Evolutionary conservation across 1,140 invertebrate species (phyloP).

Genomic region (Calycopis cecrops): DNA sequence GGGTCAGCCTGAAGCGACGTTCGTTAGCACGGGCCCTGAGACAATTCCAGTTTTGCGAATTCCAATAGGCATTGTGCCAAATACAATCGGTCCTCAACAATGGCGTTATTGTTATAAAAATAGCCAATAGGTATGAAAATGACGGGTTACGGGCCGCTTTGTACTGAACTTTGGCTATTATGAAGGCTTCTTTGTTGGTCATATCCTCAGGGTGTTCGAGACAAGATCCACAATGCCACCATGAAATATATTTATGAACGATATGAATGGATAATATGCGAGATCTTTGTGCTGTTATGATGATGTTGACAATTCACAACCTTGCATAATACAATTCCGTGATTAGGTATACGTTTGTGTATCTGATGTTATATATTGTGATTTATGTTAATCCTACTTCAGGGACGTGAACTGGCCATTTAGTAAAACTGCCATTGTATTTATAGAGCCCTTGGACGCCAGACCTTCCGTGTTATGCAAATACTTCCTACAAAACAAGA

Average conservation of each 20-base stretch:
- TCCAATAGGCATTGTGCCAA: slow-evolving; percentile 44
- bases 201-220: slow-evolving; percentile 59
- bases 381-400: too few species aligned
- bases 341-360: slow-evolving; percentile 33
- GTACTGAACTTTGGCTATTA: slow-evolving; percentile 46
- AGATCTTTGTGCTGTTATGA: slow-evolving; percentile 15
- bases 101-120: slow-evolving; percentile 65
- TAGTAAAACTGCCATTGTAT: too few species aligned
- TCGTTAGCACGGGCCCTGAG: slow-evolving; percentile 50
- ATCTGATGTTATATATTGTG: too few species aligned
- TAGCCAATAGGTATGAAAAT: slow-evolving; percentile 70
- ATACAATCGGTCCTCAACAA: slow-evolving; percentile 54
- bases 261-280: slow-evolving; percentile 66
- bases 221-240: slow-evolving; percentile 53
- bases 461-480: too few species aligned
- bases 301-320: slow-evolving; percentile 36
- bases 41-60: slow-evolving; percentile 68
- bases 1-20: slow-evolving; percentile 22
- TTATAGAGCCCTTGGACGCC: too few species aligned
- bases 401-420: too few species aligned
- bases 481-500: too few species aligned
- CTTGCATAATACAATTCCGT: slow-evolving; percentile 58
- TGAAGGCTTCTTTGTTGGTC: slow-evolving; percentile 54
- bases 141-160: slow-evolving; percentile 62
- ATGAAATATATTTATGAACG: slow-evolving; percentile 67